phyloP scores from a whole-genome alignment of 2,797 vertebrate genomes.

The Peromyscus nudipes region DNA sequence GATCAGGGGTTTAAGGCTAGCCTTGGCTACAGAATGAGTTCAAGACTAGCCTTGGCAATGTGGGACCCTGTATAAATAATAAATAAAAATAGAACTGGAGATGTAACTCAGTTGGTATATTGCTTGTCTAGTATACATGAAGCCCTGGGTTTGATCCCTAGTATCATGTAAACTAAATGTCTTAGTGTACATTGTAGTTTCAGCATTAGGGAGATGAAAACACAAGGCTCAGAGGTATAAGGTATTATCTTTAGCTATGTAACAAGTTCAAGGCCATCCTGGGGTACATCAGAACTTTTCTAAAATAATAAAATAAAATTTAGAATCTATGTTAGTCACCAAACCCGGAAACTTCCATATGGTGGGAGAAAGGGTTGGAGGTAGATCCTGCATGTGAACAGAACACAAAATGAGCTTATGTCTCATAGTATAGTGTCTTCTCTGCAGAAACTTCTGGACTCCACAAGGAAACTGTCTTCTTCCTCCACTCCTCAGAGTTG shows the following conservation, averaged over 20 bases:
- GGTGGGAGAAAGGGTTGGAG: not conserved
- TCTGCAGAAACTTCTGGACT: not conserved
- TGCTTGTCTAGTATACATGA: not conserved
- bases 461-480: not conserved
- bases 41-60: not conserved
- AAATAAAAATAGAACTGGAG: not conserved
- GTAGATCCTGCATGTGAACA: not conserved
- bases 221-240: too few relatives aligned
- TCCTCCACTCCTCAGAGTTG: not conserved
- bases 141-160: not conserved
- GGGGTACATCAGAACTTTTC: not conserved
- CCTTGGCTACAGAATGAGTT: not conserved
- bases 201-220: too few relatives aligned
- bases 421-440: not conserved
- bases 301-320: constrained; percentile 17
- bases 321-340: not conserved
- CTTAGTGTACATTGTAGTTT: not conserved
- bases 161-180: not conserved
- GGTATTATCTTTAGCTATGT: not conserved
- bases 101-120: not conserved
- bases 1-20: not conserved
- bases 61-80: not conserved
- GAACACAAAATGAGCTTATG: not conserved
- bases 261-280: not conserved
- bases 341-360: constrained; percentile 7